phyloP scores from a whole-genome alignment of 2,797 vertebrate species.

The Labeo calbasu region DNA sequence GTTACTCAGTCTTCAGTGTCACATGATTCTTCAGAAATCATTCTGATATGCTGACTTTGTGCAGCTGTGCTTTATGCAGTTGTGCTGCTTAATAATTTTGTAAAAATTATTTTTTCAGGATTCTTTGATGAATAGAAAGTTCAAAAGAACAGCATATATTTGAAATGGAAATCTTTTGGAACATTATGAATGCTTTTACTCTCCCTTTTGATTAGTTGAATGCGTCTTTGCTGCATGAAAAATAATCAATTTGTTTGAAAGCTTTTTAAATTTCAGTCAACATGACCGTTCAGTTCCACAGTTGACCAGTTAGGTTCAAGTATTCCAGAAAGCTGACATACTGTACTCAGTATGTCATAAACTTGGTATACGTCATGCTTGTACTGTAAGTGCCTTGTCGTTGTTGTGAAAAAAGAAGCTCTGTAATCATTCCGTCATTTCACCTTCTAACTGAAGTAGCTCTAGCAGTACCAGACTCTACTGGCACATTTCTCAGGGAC shows the following conservation, averaged over 20 bases:
- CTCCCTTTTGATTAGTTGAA: too few relatives aligned
- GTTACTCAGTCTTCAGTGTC: neutral
- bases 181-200: too few relatives aligned
- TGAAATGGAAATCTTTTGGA: too few relatives aligned
- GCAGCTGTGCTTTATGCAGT: too few relatives aligned
- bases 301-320: too few relatives aligned
- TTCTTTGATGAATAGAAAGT: too few relatives aligned
- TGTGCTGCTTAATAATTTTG: neutral
- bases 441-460: neutral
- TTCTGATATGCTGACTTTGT: neutral
- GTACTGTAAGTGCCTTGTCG: neutral
- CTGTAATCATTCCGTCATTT: neutral
- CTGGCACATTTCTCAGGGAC: slow-evolving; percentile 4
- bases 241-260: too few relatives aligned
- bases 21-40: neutral
- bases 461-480: neutral
- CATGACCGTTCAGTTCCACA: too few relatives aligned
- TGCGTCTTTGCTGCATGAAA: too few relatives aligned
- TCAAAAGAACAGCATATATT: too few relatives aligned
- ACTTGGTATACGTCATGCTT: neutral
- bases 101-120: too few relatives aligned
- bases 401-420: neutral
- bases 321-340: neutral
- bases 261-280: too few relatives aligned
- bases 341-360: neutral